A percentile compares a stretch with the other conserved stretches of the same genome.
These are phyloP conservation scores for Eupithecia exiguata DNA, from an alignment of 2,888 invertebrate genomes.

Conservation along the genomic window DNA sequence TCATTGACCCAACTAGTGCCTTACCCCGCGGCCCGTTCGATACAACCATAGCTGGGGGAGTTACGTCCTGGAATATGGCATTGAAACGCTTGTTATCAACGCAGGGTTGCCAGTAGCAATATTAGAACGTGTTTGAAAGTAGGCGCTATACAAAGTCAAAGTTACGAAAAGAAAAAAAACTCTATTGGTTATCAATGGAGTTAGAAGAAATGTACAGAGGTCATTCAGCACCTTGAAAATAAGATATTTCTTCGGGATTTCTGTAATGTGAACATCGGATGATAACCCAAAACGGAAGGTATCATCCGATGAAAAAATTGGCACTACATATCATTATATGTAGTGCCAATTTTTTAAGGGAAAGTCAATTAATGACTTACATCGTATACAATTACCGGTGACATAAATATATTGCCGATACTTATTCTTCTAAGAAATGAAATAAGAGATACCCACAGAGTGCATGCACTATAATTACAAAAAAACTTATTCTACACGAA, in stretches of 20 bases:
- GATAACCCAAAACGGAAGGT: too few relatives aligned
- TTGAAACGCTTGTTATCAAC: constrained; percentile 59
- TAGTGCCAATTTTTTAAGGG: too few relatives aligned
- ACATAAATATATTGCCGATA: not conserved
- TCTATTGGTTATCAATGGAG: not conserved
- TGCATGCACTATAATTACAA: too few relatives aligned
- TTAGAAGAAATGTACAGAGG: not conserved
- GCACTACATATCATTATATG: too few relatives aligned
- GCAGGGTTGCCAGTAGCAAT: constrained; percentile 33
- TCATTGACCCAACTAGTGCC: constrained; percentile 77
- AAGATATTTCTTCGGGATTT: not conserved
- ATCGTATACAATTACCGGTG: not conserved
- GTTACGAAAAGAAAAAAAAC: not conserved
- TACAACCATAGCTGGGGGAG: constrained; percentile 55
- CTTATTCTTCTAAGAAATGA: too few relatives aligned
- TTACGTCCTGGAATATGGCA: constrained; percentile 70
- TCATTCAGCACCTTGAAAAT: not conserved
- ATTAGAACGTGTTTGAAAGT: not conserved
- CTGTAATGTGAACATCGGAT: not conserved
- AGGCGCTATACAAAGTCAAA: not conserved
- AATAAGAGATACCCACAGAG: too few relatives aligned
- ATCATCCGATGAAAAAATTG: too few relatives aligned
- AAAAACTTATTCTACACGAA: not conserved
- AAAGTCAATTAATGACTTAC: not conserved
- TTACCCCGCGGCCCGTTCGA: constrained; percentile 51